Evolutionary conservation across 2,113 vertebrate species (phyloP).

Genomic region (Todiramphus chloris): DNA sequence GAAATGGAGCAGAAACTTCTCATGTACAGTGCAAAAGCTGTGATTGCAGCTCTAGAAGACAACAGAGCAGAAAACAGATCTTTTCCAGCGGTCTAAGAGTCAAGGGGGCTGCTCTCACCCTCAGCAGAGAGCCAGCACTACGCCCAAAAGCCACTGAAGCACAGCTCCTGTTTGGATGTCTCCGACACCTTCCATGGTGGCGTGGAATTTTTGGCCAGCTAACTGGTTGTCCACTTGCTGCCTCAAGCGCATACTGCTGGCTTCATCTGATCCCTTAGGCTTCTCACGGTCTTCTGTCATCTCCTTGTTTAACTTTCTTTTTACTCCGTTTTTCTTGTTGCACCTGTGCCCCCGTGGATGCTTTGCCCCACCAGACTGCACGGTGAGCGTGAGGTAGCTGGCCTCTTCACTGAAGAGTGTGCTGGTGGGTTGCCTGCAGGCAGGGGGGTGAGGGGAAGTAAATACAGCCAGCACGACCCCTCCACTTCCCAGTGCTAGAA

Average conservation of each 20-base stretch:
- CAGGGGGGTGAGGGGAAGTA: neutral
- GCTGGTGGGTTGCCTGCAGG: neutral
- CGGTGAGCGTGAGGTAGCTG: neutral
- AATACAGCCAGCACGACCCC: neutral
- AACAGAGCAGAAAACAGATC: neutral
- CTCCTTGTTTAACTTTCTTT: neutral
- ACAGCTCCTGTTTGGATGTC: neutral
- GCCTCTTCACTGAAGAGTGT: neutral
- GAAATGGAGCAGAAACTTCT: neutral
- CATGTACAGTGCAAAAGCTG: accelerated
- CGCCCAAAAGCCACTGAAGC: neutral
- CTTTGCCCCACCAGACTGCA: accelerated
- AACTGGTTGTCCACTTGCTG: neutral
- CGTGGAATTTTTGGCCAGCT: neutral
- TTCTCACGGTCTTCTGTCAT: neutral
- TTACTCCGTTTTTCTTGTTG: neutral
- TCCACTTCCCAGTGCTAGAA: neutral
- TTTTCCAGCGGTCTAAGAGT: neutral
- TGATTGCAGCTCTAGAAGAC: neutral
- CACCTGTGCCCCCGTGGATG: accelerated
- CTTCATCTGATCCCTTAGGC: neutral
- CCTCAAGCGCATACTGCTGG: neutral
- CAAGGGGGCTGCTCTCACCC: neutral
- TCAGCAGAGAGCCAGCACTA: neutral
- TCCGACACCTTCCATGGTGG: neutral